Base-by-base conservation (phyloP, 2,888 invertebrate species). In the Lomographa bimaculata region DNA sequence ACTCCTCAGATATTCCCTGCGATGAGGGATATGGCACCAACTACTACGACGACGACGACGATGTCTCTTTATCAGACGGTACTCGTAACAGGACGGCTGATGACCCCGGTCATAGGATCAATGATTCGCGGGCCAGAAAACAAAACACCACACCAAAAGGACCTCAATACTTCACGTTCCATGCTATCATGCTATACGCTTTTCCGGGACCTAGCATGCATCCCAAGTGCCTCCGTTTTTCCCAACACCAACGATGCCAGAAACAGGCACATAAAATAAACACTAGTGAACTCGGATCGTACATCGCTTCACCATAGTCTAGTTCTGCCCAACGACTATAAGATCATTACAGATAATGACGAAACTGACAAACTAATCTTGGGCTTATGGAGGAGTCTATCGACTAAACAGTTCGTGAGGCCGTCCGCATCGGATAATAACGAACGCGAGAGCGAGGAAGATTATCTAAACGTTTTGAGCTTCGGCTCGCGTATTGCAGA, bases 221-320 rank as follows among this genome's bases (percentile, higher is more conserved):
- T 17, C 41, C 35, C 6, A 29, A 35, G 9, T 30, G n/a, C 8
- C 28, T 35, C 41, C 12, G 41, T 34, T n/a, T 11, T 35, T 1
- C 40, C 20, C 4, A 35, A 35, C 7, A 4, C 26, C 1, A 43
- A 52, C 16, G 61, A 70, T 19, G 32, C 18, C 1, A 59, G 44
- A 16, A 59, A 53, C 12, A 64, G 57, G 2, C 53, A 60, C 18
- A 54, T 60, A 0, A 64, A 53, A 20, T 51, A 30, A 36, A 53
- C 38, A 11, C 57, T 57, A 33, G 28, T 40, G 0, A 40, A 41
- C 16, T 50, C 60, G 0, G 50, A 46, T 29, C 63, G 59, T 3
- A 28, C 53, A 0, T 53, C 66, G 0, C 41, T 84, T 32, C 78
- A 85, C 28, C 77, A 75, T 2, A 84, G 83, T 30, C 49, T 84